A percentile compares a stretch with the other conserved stretches of the same genome.
Conservation (phyloP, 2,113 vertebrate genomes). For the Orcinus orca region DNA sequence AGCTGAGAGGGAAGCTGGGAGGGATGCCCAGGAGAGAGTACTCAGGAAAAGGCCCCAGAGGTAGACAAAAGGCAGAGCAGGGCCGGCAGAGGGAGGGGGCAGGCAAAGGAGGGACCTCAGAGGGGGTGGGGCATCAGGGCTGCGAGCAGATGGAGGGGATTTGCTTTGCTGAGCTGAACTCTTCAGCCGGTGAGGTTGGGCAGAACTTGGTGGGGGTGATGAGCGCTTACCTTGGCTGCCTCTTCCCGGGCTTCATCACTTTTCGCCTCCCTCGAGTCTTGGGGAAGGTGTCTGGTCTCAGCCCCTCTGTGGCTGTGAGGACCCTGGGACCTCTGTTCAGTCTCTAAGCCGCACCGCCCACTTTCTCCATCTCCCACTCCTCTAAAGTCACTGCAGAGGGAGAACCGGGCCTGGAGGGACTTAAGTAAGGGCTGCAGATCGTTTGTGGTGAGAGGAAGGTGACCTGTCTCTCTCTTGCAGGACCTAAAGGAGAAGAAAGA, state of each 20-base stretch:
- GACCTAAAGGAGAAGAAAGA: slow-evolving; percentile 87
- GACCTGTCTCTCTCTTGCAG: slow-evolving; percentile 66
- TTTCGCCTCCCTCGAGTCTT: not conserved
- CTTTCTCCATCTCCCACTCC: not conserved
- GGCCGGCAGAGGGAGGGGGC: slow-evolving; percentile 26
- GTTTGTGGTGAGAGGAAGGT: not conserved
- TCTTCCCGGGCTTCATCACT: not conserved
- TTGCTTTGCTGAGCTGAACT: slow-evolving; percentile 70
- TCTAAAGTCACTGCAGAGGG: not conserved
- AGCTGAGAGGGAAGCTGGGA: slow-evolving; percentile 43
- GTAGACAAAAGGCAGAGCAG: slow-evolving; percentile 70
- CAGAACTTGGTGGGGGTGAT: slow-evolving; percentile 19
- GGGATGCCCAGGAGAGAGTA: slow-evolving; percentile 55
- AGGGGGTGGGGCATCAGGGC: slow-evolving; percentile 35
- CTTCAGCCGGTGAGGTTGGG: slow-evolving; percentile 16
- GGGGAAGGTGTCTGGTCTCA: not conserved
- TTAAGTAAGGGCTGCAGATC: not conserved
- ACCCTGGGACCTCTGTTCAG: not conserved
- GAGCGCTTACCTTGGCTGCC: not conserved
- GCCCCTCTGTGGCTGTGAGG: not conserved
- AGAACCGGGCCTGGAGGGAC: not conserved
- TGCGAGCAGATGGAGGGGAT: slow-evolving; percentile 63
- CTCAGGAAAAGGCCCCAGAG: slow-evolving; percentile 63
- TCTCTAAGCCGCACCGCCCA: not conserved
- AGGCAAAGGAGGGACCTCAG: not conserved